Evolutionary conservation across 2,888 invertebrate genomes (phyloP).

Genomic region (Agrotis segetum): DNA sequence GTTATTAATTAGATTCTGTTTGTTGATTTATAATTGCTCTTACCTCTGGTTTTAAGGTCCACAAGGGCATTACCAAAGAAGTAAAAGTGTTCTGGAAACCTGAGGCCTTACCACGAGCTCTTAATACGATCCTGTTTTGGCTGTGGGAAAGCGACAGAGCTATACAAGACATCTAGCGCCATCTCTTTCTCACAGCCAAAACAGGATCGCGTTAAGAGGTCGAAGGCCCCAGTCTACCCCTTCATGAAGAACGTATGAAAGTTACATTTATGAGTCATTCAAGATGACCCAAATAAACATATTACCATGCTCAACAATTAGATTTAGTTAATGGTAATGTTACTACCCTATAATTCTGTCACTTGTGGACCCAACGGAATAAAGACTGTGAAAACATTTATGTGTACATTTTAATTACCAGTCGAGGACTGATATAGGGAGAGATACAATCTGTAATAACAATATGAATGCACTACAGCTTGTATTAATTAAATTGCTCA

Average conservation of each 20-base stretch:
- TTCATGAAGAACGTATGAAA: neutral
- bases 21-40: no score
- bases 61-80: neutral
- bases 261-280: conserved; percentile 7
- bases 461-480: neutral
- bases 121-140: no score
- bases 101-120: no score
- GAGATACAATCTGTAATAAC: conserved; percentile 15
- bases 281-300: conserved; percentile 37
- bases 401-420: conserved; percentile 21
- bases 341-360: conserved; percentile 35
- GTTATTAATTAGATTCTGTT: no score
- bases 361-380: conserved; percentile 5
- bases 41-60: neutral
- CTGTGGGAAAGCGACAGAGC: no score
- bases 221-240: neutral
- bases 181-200: no score
- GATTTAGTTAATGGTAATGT: conserved; percentile 13
- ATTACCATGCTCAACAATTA: conserved; percentile 4
- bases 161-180: no score
- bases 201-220: no score
- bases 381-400: conserved; percentile 24
- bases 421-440: conserved; percentile 24
- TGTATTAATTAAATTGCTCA: neutral
- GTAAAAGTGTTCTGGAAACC: neutral